A percentile compares a stretch with the other conserved stretches of the same genome.
Conservation (phyloP, 2,797 vertebrate species). For the Ambastaia sidthimunki region DNA sequence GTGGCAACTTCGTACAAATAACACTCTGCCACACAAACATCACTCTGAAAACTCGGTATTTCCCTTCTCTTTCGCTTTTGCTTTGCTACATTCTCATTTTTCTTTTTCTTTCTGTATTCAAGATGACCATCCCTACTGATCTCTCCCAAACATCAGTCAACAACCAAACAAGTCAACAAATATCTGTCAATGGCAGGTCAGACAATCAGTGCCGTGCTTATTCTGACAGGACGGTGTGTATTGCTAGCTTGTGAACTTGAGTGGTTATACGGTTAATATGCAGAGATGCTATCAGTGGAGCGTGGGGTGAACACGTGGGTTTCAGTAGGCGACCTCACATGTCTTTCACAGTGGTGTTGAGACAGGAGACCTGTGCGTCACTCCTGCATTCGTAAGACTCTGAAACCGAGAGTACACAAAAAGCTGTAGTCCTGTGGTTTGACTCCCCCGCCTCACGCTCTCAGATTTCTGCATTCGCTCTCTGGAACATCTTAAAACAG, state of each 20-base stretch:
- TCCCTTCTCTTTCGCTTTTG: too few relatives aligned
- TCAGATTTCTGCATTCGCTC: conserved; percentile 57
- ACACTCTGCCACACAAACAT: too few relatives aligned
- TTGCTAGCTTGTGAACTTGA: background rate
- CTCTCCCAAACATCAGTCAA: background rate
- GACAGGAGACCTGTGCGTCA: conserved; percentile 12
- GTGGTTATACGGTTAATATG: conserved; percentile 13
- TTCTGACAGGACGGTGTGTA: background rate
- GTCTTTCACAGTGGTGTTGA: conserved; percentile 17
- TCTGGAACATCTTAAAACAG: conserved; percentile 20
- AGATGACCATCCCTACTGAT: background rate
- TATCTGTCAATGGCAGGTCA: background rate
- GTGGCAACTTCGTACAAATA: too few relatives aligned
- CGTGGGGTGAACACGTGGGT: conserved; percentile 5
- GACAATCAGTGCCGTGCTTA: background rate
- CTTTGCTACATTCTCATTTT: too few relatives aligned
- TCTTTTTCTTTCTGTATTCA: background rate
- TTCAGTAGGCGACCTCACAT: background rate
- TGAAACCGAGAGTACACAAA: conserved; percentile 25
- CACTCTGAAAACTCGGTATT: too few relatives aligned
- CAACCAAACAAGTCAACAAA: background rate
- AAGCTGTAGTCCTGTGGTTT: conserved; percentile 46
- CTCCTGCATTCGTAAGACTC: conserved; percentile 24
- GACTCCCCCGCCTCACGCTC: conserved; percentile 1
- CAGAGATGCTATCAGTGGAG: conserved; percentile 31